phyloP scores from a whole-genome alignment of 35 echinoderm and acorn worm genomes.

The Acanthaster planci region DNA sequence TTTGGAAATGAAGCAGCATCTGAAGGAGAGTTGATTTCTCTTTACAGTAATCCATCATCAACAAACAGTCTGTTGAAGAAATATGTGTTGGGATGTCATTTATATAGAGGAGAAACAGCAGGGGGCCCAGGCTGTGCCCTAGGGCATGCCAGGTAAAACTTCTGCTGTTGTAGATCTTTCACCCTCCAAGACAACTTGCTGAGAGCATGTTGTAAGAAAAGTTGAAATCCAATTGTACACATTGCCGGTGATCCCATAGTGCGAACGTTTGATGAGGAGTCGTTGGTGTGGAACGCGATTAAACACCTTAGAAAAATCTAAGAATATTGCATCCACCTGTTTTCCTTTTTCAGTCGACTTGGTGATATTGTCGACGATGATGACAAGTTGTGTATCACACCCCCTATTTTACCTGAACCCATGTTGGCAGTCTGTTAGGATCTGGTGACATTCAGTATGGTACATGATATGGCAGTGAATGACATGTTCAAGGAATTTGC shows the following conservation, averaged over 20 bases:
- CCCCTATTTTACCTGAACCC: no score
- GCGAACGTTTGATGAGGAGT: not conserved
- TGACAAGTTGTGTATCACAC: not conserved
- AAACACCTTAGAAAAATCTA: not conserved
- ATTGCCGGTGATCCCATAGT: not conserved
- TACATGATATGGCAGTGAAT: no score
- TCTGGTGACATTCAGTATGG: no score
- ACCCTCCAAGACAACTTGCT: no score
- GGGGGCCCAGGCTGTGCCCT: not conserved
- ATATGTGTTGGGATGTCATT: not conserved
- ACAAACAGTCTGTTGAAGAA: not conserved
- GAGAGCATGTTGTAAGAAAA: not conserved
- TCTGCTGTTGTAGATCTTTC: not conserved
- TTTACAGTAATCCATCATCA: not conserved
- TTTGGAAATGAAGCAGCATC: no score
- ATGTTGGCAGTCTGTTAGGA: no score
- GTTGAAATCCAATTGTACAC: not conserved
- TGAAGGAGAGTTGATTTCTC: no score
- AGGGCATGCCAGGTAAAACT: not conserved
- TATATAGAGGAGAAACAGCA: not conserved
- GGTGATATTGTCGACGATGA: not conserved
- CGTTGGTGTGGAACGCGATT: not conserved
- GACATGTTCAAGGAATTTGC: no score
- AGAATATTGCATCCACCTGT: not conserved
- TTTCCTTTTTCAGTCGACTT: not conserved